Conservation (phyloP, 1,140 invertebrate genomes). For the Ridgeia piscesae region DNA sequence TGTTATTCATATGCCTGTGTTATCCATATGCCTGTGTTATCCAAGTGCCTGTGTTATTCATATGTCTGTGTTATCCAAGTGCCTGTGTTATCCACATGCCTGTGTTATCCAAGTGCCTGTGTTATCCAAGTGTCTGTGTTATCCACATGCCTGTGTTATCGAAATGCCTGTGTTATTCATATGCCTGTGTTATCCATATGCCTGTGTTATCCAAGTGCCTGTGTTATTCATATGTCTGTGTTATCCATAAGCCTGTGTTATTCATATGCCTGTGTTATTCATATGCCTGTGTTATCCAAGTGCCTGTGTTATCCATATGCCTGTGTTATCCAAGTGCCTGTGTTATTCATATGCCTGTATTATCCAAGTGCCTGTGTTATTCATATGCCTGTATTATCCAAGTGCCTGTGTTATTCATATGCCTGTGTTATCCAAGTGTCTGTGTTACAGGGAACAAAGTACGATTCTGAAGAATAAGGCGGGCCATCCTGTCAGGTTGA, state of each 20-base stretch:
- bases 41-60: not conserved
- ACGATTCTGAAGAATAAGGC: not conserved
- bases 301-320: not conserved
- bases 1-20: too few relatives aligned
- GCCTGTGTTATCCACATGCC: not conserved
- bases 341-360: not conserved
- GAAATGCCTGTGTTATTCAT: not conserved
- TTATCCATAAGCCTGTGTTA: not conserved
- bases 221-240: not conserved
- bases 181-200: not conserved
- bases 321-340: not conserved
- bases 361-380: not conserved
- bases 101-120: not conserved
- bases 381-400: not conserved
- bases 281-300: not conserved
- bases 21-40: not conserved
- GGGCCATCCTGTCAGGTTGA: not conserved
- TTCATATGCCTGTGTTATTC: not conserved
- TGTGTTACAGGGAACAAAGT: not conserved
- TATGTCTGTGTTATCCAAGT: not conserved
- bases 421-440: not conserved
- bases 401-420: not conserved
- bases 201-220: not conserved
- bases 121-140: not conserved
- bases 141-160: not conserved